Evolutionary conservation across 2,797 vertebrate species (phyloP), one percentile per base, ranked within the genome.

Genomic region (Onychomys leucogaster): DNA sequence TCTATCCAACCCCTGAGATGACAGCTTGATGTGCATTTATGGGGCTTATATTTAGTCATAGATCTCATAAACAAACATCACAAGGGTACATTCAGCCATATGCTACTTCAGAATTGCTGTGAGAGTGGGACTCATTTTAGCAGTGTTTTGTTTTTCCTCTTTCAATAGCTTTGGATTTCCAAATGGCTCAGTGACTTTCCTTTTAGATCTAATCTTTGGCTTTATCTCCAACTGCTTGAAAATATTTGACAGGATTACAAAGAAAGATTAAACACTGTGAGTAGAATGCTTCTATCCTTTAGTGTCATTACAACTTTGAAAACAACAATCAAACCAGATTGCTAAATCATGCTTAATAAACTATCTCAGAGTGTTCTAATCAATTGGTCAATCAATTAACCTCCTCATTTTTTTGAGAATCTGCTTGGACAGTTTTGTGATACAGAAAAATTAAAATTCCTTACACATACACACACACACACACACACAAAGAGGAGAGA

Each of bases 91-190:
- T 32, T 80, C 5, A 63, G n/a, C 82, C 89, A 77, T 71, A 73
- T 94, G 78, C 12, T 57, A 27, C 81, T 75, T 59, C 29, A 2
- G 34, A 84, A 34, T 2, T 52, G 21, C 84, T 12, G 32, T 16
- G 49, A 94, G 17, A n/a, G 55, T 55, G 69, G 67, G 88, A 88
- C 43, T 76, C 29, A 94, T 94, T 57, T 92, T 46, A 11, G 2
- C 11, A 91, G 29, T 23, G 59, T 90, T 61, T 93, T 49, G 78
- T 52, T 92, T 59, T 43, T 19, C 1, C 37, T 6, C 85, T 92
- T 84, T 71, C 95, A 76, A 32, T 59, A 43, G 91, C 52, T 94
- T 89, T 59, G 57, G 95, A 85, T 90, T 89, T 94, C 73, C 85
- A 93, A 88, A 77, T 81, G 34, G 65, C 55, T 94, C 52, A 37